Conservation (phyloP, 1,140 invertebrate species). For the Periplaneta americana region DNA sequence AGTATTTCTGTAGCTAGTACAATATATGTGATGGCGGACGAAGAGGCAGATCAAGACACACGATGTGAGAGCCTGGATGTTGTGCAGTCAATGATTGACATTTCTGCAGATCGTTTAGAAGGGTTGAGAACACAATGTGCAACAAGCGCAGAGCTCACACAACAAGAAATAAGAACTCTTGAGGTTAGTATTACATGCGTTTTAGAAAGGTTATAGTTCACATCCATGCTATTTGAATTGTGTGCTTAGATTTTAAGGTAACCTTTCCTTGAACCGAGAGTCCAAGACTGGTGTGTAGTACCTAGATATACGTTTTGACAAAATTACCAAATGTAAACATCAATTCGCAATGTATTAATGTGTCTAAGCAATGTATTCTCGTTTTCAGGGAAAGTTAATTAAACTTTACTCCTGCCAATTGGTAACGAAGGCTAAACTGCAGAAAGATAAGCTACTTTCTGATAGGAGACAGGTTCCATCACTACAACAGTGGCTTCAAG, state of each 20-base stretch:
- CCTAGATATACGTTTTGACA: no score
- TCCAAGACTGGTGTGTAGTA: neutral
- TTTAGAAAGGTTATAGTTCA: neutral
- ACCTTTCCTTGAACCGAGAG: neutral
- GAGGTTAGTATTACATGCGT: constrained; percentile 58
- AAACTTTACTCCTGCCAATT: constrained; percentile 89
- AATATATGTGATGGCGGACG: constrained; percentile 36
- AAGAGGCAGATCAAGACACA: constrained; percentile 47
- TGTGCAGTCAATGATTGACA: constrained; percentile 91
- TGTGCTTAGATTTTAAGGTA: neutral
- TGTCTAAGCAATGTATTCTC: no score
- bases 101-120: constrained; percentile 85
- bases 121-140: constrained; percentile 88
- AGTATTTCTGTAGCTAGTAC: constrained; percentile 1
- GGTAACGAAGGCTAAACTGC: constrained; percentile 72
- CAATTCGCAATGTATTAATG: no score
- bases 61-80: constrained; percentile 48
- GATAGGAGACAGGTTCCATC: constrained; percentile 64
- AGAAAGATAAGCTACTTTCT: constrained; percentile 46
- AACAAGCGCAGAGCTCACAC: constrained; percentile 85
- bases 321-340: no score
- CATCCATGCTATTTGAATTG: neutral
- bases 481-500: constrained; percentile 82
- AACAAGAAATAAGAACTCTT: constrained; percentile 89
- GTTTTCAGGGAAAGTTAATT: constrained; percentile 83